Conservation (phyloP, 1,140 invertebrate species). For the Aphelinus certus region DNA sequence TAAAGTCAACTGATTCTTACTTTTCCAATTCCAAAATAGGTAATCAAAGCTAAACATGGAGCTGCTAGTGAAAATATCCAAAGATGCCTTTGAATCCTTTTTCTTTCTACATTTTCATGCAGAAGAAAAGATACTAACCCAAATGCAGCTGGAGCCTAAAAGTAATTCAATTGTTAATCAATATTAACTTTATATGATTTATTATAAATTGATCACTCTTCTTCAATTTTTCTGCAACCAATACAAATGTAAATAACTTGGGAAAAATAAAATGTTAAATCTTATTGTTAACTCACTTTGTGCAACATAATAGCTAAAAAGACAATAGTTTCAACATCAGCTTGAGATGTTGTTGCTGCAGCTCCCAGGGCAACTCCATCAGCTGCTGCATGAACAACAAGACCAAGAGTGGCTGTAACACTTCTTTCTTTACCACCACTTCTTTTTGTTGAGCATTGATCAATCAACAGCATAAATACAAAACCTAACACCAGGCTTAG, state of each 20-base stretch:
- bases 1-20: slow-evolving; percentile 65
- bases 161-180: slow-evolving; percentile 34
- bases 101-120: slow-evolving; percentile 92
- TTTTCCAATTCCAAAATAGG: slow-evolving; percentile 93
- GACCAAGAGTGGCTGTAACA: slow-evolving; percentile 92
- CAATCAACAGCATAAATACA: slow-evolving; percentile 97
- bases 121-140: slow-evolving; percentile 96
- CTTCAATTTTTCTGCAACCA: neutral
- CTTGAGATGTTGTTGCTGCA: slow-evolving; percentile 92
- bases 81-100: slow-evolving; percentile 87
- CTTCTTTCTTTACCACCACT: slow-evolving; percentile 77
- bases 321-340: slow-evolving; percentile 97
- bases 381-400: slow-evolving; percentile 98
- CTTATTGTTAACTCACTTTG: slow-evolving; percentile 72
- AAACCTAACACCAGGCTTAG: slow-evolving; percentile 87
- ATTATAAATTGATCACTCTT: neutral
- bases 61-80: slow-evolving; percentile 95
- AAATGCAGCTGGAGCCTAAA: slow-evolving; percentile 94
- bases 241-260: neutral
- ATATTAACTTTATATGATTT: neutral
- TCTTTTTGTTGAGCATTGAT: slow-evolving; percentile 80
- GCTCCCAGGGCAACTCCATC: slow-evolving; percentile 97
- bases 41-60: slow-evolving; percentile 88
- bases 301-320: slow-evolving; percentile 99
- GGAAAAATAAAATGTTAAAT: slow-evolving; percentile 8